Conservation (phyloP, 30 jellyfish, hydroid and myxozoan species). For the Turritopsis rubra region DNA sequence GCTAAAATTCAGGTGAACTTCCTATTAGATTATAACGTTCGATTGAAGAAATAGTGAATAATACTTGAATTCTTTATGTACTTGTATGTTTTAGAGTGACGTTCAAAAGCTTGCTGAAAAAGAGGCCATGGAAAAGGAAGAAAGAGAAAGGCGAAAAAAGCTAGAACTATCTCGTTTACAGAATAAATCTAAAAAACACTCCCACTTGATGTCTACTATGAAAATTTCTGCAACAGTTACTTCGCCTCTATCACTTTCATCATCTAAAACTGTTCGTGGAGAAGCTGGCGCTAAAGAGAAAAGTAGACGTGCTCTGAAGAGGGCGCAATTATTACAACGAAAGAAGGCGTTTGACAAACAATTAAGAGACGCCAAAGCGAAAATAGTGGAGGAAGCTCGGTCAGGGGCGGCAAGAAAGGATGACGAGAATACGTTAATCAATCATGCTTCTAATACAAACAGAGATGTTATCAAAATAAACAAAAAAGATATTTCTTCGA, state of each 20-base stretch:
- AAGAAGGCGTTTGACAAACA: constrained; percentile 64
- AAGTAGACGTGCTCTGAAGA: constrained; percentile 75
- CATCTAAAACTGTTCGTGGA: constrained; percentile 6
- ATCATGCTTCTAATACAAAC: neutral
- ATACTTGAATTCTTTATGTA: neutral
- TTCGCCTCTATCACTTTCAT: constrained; percentile 23
- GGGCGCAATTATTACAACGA: constrained; percentile 80
- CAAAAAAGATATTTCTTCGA: neutral
- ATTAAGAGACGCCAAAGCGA: constrained; percentile 67
- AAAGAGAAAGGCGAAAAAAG: constrained; percentile 2
- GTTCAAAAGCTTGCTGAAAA: constrained; percentile 24
- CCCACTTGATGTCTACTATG: neutral
- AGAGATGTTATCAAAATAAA: neutral
- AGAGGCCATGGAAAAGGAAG: constrained; percentile 18
- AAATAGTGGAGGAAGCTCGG: constrained; percentile 57
- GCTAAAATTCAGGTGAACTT: constrained; percentile 44
- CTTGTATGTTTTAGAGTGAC: neutral
- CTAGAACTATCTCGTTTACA: constrained; percentile 16
- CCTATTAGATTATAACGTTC: neutral
- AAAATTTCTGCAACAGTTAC: neutral
- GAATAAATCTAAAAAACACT: constrained; percentile 10
- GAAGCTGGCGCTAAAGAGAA: constrained; percentile 42
- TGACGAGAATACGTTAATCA: neutral
- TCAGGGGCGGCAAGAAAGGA: constrained; percentile 32
- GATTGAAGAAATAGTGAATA: too few relatives aligned